These are phyloP conservation scores for Semicossyphus pulcher DNA, from an alignment of 2,113 vertebrate genomes.

Conservation along the genomic window DNA sequence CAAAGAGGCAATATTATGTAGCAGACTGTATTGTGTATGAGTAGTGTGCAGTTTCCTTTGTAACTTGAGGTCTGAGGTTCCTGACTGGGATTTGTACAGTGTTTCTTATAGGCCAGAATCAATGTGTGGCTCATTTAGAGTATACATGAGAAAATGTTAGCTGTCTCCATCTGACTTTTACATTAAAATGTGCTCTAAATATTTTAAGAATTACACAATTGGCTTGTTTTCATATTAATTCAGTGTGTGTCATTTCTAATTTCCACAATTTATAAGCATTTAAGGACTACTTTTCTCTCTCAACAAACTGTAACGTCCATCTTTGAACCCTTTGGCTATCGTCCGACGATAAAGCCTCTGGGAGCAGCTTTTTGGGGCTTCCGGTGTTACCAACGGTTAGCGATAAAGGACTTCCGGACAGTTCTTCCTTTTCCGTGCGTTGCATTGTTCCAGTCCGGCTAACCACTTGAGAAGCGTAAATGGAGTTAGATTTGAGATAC, in stretches of 20 bases:
- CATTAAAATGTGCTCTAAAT: constrained; percentile 39
- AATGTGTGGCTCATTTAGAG: constrained; percentile 35
- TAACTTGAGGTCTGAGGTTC: constrained; percentile 22
- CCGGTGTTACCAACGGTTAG: too few species aligned
- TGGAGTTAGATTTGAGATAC: too few species aligned
- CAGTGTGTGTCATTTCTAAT: constrained; percentile 33
- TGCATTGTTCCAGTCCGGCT: too few species aligned
- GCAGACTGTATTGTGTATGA: constrained; percentile 13
- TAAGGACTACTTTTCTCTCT: too few species aligned
- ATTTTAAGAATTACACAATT: constrained; percentile 29
- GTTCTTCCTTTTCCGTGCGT: too few species aligned
- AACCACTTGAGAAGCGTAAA: too few species aligned
- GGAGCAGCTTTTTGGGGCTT: too few species aligned
- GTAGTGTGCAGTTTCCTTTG: constrained; percentile 27
- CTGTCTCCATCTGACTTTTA: constrained; percentile 23
- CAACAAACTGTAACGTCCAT: too few species aligned
- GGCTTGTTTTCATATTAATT: constrained; percentile 39
- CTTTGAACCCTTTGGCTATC: too few species aligned
- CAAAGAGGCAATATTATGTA: constrained; percentile 31
- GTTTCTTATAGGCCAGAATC: constrained; percentile 28
- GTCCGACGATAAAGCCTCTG: too few species aligned
- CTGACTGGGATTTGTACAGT: constrained; percentile 26
- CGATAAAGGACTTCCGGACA: too few species aligned
- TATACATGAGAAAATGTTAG: constrained; percentile 21
- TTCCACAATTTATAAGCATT: too few species aligned